These are phyloP conservation scores for Orgyia antiqua DNA, from an alignment of 2,888 invertebrate genomes.

Conservation along the genomic window DNA sequence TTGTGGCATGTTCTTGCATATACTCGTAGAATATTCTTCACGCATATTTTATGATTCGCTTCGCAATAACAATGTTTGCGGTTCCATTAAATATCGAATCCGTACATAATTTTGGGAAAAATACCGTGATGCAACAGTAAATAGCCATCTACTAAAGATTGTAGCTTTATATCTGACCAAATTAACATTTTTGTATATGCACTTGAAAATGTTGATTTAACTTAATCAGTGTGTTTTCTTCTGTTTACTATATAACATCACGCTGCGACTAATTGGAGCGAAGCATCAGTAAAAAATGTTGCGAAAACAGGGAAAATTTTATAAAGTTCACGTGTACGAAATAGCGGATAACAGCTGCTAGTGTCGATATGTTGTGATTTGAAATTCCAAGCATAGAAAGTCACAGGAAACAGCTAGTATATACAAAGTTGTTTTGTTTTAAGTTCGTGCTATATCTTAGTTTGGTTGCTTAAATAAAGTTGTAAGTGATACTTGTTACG, in stretches of 20 bases:
- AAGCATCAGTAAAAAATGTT: no score
- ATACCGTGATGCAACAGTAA: conserved; percentile 23
- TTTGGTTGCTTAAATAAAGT: conserved; percentile 19
- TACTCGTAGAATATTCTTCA: conserved; percentile 23
- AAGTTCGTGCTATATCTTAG: conserved; percentile 18
- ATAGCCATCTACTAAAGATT: background rate
- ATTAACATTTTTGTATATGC: no score
- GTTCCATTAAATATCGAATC: conserved; percentile 39
- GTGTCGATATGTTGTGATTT: no score
- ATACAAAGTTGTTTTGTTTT: conserved; percentile 21
- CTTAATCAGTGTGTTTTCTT: no score
- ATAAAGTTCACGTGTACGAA: no score
- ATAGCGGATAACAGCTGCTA: no score
- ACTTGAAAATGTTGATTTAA: no score
- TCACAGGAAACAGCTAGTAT: no score
- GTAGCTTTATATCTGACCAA: conserved; percentile 11
- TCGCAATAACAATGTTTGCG: conserved; percentile 32
- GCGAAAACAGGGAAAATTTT: no score
- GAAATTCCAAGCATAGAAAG: no score
- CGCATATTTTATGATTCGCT: conserved; percentile 42
- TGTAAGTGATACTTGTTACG: conserved; percentile 25
- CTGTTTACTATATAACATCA: no score
- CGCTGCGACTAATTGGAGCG: no score
- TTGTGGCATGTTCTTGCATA: conserved; percentile 19
- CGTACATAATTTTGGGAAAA: conserved; percentile 35